A percentile compares a stretch with the other conserved stretches of the same genome.
These are phyloP conservation scores for Clupea harengus DNA, from an alignment of 2,113 vertebrate genomes.

Conservation along the genomic window DNA sequence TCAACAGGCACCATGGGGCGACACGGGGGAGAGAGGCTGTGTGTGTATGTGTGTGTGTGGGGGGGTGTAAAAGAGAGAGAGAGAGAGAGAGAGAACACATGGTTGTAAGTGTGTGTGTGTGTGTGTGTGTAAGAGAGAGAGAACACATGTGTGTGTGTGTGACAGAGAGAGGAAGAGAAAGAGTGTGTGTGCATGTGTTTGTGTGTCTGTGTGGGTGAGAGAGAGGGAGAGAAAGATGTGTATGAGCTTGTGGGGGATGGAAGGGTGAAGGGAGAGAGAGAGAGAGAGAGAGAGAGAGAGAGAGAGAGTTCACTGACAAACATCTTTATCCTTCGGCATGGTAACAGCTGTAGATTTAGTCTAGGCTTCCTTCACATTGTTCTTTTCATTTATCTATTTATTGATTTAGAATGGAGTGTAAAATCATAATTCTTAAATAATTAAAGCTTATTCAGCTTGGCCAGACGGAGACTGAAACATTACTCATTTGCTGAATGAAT, in stretches of 20 bases:
- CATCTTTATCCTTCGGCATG: background rate
- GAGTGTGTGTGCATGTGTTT: slow-evolving; percentile 3
- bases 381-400: background rate
- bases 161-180: background rate
- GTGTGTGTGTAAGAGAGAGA: background rate
- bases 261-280: background rate
- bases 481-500: background rate
- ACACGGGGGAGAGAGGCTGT: slow-evolving; percentile 35
- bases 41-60: too few species aligned
- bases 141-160: slow-evolving; percentile 8
- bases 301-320: slow-evolving; percentile 6
- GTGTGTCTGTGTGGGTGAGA: slow-evolving; percentile 18
- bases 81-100: background rate
- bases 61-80: background rate
- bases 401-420: background rate
- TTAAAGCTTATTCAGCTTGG: background rate
- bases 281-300: slow-evolving; percentile 25
- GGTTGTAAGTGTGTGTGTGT: slow-evolving; percentile 17
- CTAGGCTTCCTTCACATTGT: too few species aligned
- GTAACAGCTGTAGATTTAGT: background rate
- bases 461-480: background rate
- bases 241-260: background rate
- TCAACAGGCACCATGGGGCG: slow-evolving; percentile 47
- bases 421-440: slow-evolving; percentile 3
- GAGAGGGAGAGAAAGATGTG: background rate